These are phyloP conservation scores for Neria commutata DNA, from an alignment of 2,888 invertebrate genomes.

Conservation along the genomic window DNA sequence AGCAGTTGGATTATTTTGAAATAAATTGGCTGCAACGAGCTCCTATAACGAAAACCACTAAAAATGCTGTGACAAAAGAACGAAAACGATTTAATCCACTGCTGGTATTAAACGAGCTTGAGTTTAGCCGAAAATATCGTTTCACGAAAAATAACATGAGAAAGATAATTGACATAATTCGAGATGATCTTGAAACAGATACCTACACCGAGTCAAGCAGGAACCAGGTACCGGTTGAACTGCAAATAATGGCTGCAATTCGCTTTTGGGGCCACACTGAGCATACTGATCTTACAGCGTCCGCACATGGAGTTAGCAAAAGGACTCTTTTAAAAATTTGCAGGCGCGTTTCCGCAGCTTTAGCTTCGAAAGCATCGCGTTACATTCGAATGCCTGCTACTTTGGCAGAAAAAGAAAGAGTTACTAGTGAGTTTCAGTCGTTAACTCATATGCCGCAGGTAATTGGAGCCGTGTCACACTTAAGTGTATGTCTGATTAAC, in stretches of 20 bases:
- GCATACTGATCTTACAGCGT: conserved; percentile 47
- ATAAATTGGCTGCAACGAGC: conserved; percentile 13
- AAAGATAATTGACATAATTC: conserved; percentile 48
- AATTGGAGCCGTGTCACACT: conserved; percentile 46
- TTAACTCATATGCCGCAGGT: conserved; percentile 52
- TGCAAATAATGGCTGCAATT: conserved; percentile 49
- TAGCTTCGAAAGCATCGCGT: conserved; percentile 50
- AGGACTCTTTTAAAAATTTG: conserved; percentile 49
- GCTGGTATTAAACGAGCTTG: conserved; percentile 42
- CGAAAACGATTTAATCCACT: conserved; percentile 44
- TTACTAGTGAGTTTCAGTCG: conserved; percentile 47
- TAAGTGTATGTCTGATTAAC: conserved; percentile 33
- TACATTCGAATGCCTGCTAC: conserved; percentile 56
- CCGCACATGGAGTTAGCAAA: conserved; percentile 42
- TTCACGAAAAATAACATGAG: conserved; percentile 50
- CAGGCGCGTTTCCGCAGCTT: conserved; percentile 45
- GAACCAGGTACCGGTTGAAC: conserved; percentile 51
- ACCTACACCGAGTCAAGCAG: background rate
- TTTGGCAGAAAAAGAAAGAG: conserved; percentile 48
- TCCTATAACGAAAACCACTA: conserved; percentile 6
- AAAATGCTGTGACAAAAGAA: background rate
- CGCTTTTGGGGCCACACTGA: conserved; percentile 50
- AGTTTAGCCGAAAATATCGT: conserved; percentile 47
- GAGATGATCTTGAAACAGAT: conserved; percentile 48
- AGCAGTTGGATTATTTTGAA: conserved; percentile 34